Base-by-base conservation (phyloP, 2,888 invertebrate genomes). In the Leptinotarsa juncta region DNA sequence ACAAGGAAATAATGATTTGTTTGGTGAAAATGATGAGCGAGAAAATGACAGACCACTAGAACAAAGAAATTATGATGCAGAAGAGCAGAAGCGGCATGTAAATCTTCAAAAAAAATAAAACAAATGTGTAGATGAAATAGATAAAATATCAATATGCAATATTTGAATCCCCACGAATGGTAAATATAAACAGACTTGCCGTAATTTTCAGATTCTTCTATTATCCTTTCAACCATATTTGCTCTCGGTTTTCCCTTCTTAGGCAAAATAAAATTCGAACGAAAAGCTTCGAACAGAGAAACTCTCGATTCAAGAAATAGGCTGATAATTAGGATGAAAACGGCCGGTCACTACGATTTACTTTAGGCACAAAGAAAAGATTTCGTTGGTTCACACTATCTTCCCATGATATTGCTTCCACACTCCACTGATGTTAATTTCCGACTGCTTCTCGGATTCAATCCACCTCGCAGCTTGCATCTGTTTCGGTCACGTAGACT, bases 141-240 rank as follows among this genome's bases (percentile, higher is more conserved):
- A 42, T 10, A 42, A 51, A 51, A 51, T 0, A 16, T 51, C 51
- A 16, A 42, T 42, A 12, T 42, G 42, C 42, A 42, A 42, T 42
- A 3, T 42, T 10, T 42, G 42, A 42, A 42, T 42, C 42, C 42
- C 42, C 42, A 42, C 10, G 42, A 42, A 42, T 12, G 42, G 10
- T 42, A 42, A 42, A 62, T 42, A n/a, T 62, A 16, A 62, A 62
- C 42, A 76, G 74, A 87, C 86, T 80, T 83, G 87, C 88, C 89
- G 82, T 89, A 90, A 84, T 89, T 90, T 85, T 91, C 90, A 78
- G 89, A 88, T 88, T 92, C 91, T 86, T 93, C 93, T 81, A 91
- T 86, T 85, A 92, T 92, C 85, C 91, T 90, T 88, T 93, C 92
- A 82, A 93, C 93, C 93, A 93, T 92, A 75, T 81, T 82, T 80